Conservation (phyloP, 2,888 invertebrate species). For the Amaurobius ferox region DNA sequence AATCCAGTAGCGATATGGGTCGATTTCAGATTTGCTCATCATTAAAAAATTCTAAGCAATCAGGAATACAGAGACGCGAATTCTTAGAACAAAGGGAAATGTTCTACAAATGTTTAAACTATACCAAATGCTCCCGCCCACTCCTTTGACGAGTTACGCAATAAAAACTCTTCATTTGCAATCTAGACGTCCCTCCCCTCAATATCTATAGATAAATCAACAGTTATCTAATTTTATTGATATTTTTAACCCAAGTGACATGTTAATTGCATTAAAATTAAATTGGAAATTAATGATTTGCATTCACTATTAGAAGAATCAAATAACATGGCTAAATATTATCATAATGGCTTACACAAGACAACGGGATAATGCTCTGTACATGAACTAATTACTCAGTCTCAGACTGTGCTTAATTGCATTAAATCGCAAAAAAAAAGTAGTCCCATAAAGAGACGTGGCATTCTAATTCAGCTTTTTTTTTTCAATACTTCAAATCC, state of each 20-base stretch:
- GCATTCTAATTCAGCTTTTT: slow-evolving; percentile 54
- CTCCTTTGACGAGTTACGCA: no score
- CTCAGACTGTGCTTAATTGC: slow-evolving; percentile 59
- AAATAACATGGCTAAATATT: slow-evolving; percentile 43
- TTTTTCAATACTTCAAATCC: slow-evolving; percentile 39
- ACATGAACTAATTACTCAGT: slow-evolving; percentile 45
- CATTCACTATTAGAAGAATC: neutral
- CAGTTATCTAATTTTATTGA: no score
- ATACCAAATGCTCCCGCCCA: no score
- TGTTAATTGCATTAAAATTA: slow-evolving; percentile 33
- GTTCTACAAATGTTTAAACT: no score
- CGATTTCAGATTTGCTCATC: no score
- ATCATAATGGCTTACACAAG: slow-evolving; percentile 46
- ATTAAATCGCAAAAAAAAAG: slow-evolving; percentile 67
- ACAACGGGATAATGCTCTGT: slow-evolving; percentile 48
- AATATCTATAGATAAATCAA: no score
- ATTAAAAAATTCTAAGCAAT: no score
- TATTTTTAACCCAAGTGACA: slow-evolving; percentile 13
- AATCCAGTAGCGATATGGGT: no score
- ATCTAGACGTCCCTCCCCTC: no score
- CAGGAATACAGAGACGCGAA: no score
- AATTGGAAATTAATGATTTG: slow-evolving; percentile 13
- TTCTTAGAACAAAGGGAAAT: no score
- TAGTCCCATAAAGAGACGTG: slow-evolving; percentile 67
- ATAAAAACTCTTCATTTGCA: no score